Conservation (phyloP, 2,797 vertebrate genomes). For the Megalops cyprinoides region DNA sequence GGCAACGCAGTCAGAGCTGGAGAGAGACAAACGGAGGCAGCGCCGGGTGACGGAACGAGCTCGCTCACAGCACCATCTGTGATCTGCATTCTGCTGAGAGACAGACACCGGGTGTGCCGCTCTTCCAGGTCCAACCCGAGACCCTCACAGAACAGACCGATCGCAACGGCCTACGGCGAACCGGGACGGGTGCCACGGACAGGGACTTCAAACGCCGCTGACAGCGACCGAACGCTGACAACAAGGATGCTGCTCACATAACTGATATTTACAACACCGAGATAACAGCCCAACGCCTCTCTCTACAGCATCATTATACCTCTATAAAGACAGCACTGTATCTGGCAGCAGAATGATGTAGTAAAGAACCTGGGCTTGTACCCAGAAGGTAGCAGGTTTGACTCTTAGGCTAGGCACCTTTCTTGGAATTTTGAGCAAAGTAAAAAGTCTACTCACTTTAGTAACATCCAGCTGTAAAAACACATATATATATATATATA, state of each 20-base stretch:
- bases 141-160: neutral
- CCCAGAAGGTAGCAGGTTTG: neutral
- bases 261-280: neutral
- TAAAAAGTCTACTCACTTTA: too few species aligned
- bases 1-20: neutral
- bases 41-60: conserved; percentile 13
- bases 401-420: too few species aligned
- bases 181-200: neutral
- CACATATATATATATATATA: too few species aligned
- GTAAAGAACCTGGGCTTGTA: neutral
- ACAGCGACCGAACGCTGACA: neutral
- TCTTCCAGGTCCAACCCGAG: neutral
- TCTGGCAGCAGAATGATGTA: neutral
- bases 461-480: neutral
- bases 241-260: neutral
- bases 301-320: neutral
- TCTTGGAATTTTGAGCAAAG: too few species aligned
- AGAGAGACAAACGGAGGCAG: neutral
- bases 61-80: conserved; percentile 36
- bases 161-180: neutral
- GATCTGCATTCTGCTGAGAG: conserved; percentile 35
- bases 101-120: neutral
- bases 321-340: too few species aligned
- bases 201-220: neutral
- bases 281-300: neutral